These are phyloP conservation scores for Albula glossodonta DNA, from an alignment of 2,113 vertebrate genomes.

Conservation along the genomic window DNA sequence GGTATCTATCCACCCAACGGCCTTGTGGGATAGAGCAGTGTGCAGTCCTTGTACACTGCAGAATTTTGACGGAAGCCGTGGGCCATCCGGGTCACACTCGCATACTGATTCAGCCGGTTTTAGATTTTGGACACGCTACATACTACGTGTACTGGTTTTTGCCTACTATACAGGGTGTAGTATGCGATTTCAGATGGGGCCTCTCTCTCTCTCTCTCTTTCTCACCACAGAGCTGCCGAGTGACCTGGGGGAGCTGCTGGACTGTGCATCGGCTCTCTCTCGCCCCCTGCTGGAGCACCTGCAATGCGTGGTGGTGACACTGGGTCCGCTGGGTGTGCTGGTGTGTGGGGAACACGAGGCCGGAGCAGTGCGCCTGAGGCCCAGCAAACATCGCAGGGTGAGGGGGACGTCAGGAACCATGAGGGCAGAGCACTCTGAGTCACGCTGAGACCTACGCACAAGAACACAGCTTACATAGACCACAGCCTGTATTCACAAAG, in stretches of 20 bases:
- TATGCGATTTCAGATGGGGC: not conserved
- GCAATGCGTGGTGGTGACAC: slow-evolving; percentile 79
- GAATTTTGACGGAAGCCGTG: too few species aligned
- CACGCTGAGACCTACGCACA: not conserved
- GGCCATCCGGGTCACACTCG: too few species aligned
- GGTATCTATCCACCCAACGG: too few species aligned
- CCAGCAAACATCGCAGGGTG: slow-evolving; percentile 62
- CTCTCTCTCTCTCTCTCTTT: too few species aligned
- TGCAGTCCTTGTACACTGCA: too few species aligned
- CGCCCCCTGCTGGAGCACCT: slow-evolving; percentile 82
- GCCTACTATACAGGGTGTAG: too few species aligned
- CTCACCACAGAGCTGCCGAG: slow-evolving; percentile 62
- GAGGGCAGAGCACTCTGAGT: not conserved
- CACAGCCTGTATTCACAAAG: too few species aligned
- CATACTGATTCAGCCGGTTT: too few species aligned
- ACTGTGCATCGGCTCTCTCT: slow-evolving; percentile 67
- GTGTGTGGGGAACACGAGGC: slow-evolving; percentile 72
- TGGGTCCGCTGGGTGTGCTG: slow-evolving; percentile 74
- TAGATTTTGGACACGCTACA: too few species aligned
- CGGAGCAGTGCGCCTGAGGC: slow-evolving; percentile 66
- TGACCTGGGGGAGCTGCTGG: slow-evolving; percentile 67
- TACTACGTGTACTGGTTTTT: too few species aligned
- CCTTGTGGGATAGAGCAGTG: too few species aligned
- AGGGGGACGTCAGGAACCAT: not conserved
- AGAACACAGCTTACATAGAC: too few species aligned